Base-by-base conservation (phyloP, 2,888 invertebrate genomes). In the Ecliptopera silaceata region DNA sequence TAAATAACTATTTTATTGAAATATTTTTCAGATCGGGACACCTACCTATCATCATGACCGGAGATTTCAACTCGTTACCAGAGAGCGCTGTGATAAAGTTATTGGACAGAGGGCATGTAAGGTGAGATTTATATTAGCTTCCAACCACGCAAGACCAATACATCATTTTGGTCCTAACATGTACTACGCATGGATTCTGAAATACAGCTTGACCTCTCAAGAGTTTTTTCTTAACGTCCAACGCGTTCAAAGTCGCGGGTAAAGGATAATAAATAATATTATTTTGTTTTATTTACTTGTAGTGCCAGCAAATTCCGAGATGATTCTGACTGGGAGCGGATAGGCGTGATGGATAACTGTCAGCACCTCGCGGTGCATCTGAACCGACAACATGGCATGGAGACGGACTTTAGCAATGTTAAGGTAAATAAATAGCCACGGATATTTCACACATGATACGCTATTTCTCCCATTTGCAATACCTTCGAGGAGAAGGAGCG, bases 31-130 rank as follows among this genome's bases (percentile, higher is more conserved):
- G 83, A 26, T 76, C 87, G 0, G 80, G 84, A 3, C 95, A 96
- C 75, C 79, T 94, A 34, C 98, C 98, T 0, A 93, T 97, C 4
- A 94, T 99, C 58, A 67, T 99, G 59, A 96, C 97, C 3, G 99
- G 99, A 0, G 99, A 99, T 84, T 96, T 99, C 61, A 99, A 99
- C 84, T 94, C 96, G 1, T 89, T 93, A 54, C 97, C 97, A 0
- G 82, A 93, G 39, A 95, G 96, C 36, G 93, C 94, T 1, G 93
- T 97, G 0, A 94, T 96, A 70, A 84, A 93, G 52, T 93, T 97
- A 42, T 82, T 98, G 45, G 92, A 93, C 0, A 86, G 86, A 18
- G 96, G 97, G 12, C 72, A 77, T 42, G 88, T 96, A 68, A 82
- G 80, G 89, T 89, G 73, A 73, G 66, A 45, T 43, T 18, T 17